A percentile compares a stretch with the other conserved stretches of the same genome.
Conservation (phyloP, 2,113 vertebrate genomes). For the Albula goreensis region DNA sequence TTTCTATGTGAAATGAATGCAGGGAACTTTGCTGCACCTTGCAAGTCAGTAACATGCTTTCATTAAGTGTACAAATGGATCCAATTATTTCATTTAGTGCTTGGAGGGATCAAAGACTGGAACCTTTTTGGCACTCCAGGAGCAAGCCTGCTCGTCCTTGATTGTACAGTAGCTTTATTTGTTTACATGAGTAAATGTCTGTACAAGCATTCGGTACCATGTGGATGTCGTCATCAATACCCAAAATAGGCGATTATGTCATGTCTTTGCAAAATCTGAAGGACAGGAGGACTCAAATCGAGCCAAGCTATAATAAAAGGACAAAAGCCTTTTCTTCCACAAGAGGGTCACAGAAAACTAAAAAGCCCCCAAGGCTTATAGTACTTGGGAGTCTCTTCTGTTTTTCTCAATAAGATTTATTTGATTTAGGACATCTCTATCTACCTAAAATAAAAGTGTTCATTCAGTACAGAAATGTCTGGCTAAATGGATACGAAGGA, state of each 20-base stretch:
- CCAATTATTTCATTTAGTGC: too few relatives aligned
- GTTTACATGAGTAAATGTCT: too few relatives aligned
- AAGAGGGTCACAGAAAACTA: neutral
- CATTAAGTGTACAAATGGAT: neutral
- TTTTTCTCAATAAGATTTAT: neutral
- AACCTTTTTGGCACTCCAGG: too few relatives aligned
- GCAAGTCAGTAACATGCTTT: neutral
- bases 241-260: neutral
- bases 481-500: too few relatives aligned
- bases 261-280: neutral
- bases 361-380: neutral
- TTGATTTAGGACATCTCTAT: neutral
- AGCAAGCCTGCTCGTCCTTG: neutral
- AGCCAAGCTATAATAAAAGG: neutral
- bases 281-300: neutral
- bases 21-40: neutral
- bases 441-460: neutral
- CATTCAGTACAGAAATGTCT: neutral
- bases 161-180: too few relatives aligned
- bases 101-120: too few relatives aligned
- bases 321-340: slow-evolving; percentile 5
- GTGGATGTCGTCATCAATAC: neutral
- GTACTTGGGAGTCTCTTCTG: neutral
- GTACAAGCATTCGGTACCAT: neutral
- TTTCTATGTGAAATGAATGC: neutral